These are phyloP conservation scores for Lithophane ornitopus DNA, from an alignment of 2,888 invertebrate species.

Conservation along the genomic window DNA sequence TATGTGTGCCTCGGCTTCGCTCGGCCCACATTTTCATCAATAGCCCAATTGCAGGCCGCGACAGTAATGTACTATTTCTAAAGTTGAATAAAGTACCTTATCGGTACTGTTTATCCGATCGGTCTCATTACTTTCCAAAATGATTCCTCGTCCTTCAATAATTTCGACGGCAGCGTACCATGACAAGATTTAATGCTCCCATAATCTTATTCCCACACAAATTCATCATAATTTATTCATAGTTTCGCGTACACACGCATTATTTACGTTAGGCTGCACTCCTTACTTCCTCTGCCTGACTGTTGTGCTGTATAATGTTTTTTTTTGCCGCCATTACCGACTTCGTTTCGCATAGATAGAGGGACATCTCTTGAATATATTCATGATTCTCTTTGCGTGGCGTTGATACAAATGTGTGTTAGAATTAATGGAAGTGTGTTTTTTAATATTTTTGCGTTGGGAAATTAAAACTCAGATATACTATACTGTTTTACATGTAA, in stretches of 20 bases:
- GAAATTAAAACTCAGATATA: not conserved
- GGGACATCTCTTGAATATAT: conserved; percentile 59
- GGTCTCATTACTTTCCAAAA: conserved; percentile 19
- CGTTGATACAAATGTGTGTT: conserved; percentile 53
- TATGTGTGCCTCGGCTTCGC: too few species aligned
- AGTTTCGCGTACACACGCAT: conserved; percentile 52
- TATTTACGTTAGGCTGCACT: conserved; percentile 50
- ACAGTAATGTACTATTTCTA: too few species aligned
- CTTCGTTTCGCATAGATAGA: conserved; percentile 42
- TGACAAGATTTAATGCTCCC: conserved; percentile 20
- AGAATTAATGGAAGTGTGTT: conserved; percentile 31
- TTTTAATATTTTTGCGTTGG: not conserved
- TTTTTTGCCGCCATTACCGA: conserved; percentile 54
- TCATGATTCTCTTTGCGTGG: conserved; percentile 56
- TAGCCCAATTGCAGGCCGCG: too few species aligned
- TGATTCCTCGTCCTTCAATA: not conserved
- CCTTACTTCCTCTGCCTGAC: conserved; percentile 41
- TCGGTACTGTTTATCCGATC: not conserved
- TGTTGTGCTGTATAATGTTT: conserved; percentile 44
- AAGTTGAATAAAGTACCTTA: not conserved
- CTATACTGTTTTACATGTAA: not conserved
- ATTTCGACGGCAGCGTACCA: conserved; percentile 4
- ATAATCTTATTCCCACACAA: conserved; percentile 42
- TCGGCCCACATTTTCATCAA: too few species aligned
- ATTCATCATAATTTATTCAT: conserved; percentile 63